Evolutionary conservation across 1,140 invertebrate genomes (phyloP).

Genomic region (Anoplolepis gracilipes): DNA sequence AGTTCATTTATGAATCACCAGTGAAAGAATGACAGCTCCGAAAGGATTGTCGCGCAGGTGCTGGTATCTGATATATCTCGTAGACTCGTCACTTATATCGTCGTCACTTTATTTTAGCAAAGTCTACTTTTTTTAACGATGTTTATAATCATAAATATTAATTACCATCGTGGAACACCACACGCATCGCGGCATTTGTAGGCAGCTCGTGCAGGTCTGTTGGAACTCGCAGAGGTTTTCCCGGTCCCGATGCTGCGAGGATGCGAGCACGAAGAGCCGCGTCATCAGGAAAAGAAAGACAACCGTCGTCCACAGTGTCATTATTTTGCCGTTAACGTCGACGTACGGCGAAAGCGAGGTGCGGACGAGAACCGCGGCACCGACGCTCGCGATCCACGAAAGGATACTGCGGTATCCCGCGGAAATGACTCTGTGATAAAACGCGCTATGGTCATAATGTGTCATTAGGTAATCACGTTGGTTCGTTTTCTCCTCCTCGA

Average conservation of each 20-base stretch:
- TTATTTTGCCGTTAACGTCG: neutral
- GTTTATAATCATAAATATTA: conserved; percentile 43
- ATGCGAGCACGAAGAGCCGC: neutral
- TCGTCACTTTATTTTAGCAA: neutral
- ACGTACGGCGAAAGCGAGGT: conserved; percentile 4
- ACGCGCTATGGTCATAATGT: conserved; percentile 33
- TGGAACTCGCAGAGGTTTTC: conserved; percentile 75
- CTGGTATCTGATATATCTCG: neutral
- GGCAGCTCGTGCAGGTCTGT: conserved; percentile 72
- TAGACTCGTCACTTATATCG: neutral
- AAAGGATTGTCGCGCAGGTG: conserved; percentile 28
- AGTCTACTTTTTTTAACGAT: conserved; percentile 13
- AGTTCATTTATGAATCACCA: conserved; percentile 40
- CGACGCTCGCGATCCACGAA: conserved; percentile 16
- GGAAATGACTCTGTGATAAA: conserved; percentile 77
- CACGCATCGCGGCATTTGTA: conserved; percentile 75
- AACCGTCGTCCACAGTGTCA: conserved; percentile 8
- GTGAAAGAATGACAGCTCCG: too few species aligned
- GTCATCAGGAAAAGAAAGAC: conserved; percentile 13
- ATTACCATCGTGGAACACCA: conserved; percentile 78
- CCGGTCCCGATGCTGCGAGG: conserved; percentile 58
- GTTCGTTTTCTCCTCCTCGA: conserved; percentile 8
- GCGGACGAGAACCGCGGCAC: neutral
- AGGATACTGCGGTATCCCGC: conserved; percentile 78
- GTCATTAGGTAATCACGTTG: conserved; percentile 67